Percentiles rank a stretch among this genome's conserved stretches.
Conservation (phyloP, 2,797 vertebrate genomes). For the Rhinella marina region DNA sequence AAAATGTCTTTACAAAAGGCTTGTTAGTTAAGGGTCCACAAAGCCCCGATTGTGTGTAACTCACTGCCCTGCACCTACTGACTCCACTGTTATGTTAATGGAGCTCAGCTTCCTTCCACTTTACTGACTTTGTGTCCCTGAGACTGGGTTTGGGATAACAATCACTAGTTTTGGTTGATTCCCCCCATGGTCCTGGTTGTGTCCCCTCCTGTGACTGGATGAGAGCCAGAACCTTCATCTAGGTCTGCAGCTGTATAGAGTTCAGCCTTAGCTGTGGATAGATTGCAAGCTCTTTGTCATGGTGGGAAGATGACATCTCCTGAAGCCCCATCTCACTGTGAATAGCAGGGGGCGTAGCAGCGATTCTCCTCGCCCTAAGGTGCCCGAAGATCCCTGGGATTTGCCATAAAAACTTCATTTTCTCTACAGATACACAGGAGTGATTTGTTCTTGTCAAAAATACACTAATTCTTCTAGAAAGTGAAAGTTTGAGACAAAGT, state of each 20-base stretch:
- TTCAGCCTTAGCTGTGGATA: neutral
- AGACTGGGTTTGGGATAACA: constrained; percentile 9
- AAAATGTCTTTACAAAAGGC: constrained; percentile 33
- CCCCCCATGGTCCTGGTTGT: neutral
- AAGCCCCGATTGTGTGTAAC: constrained; percentile 69
- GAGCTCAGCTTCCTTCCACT: constrained; percentile 82
- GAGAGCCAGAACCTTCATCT: neutral
- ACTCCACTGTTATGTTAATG: constrained; percentile 87
- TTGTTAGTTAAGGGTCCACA: constrained; percentile 30
- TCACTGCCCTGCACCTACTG: constrained; percentile 80
- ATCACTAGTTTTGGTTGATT: neutral
- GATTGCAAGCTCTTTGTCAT: constrained; percentile 13
- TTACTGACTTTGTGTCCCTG: constrained; percentile 40
- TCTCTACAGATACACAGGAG: neutral
- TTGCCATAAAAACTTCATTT: neutral
- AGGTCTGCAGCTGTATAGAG: neutral
- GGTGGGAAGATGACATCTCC: constrained; percentile 65
- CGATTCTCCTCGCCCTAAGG: constrained; percentile 77
- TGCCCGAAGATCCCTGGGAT: neutral
- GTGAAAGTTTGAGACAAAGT: neutral
- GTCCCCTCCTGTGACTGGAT: neutral
- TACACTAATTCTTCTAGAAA: neutral
- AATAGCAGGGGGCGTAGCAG: constrained; percentile 82
- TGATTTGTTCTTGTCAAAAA: neutral
- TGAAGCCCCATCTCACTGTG: constrained; percentile 63